These are phyloP conservation scores for Melanophora roralis DNA, from an alignment of 2,888 invertebrate genomes.

Conservation along the genomic window DNA sequence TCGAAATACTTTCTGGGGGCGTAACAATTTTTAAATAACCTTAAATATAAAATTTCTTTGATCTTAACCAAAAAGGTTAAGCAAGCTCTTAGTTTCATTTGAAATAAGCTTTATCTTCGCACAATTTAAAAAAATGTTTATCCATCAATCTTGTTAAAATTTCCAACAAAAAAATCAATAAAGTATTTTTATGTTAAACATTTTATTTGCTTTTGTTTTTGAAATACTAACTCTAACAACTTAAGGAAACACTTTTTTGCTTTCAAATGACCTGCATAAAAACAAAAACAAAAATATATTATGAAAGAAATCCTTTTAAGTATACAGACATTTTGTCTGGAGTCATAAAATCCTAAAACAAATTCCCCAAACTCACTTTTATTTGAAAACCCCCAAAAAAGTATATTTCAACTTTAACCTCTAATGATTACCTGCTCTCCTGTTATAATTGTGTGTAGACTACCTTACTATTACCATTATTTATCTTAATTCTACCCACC, in stretches of 20 bases:
- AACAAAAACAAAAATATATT: neutral
- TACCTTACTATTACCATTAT: neutral
- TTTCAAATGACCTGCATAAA: neutral
- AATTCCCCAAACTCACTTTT: neutral
- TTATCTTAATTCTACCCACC: neutral
- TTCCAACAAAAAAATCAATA: slow-evolving; percentile 15
- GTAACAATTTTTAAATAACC: too few species aligned
- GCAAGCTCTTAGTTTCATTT: too few species aligned
- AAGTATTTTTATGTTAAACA: neutral
- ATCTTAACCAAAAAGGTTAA: too few species aligned
- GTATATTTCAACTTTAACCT: slow-evolving; percentile 40
- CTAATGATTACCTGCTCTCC: slow-evolving; percentile 47
- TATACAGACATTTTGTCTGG: slow-evolving; percentile 51
- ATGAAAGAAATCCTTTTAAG: neutral
- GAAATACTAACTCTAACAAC: slow-evolving; percentile 42
- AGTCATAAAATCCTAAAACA: neutral
- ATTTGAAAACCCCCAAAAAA: neutral
- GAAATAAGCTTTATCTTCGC: too few species aligned
- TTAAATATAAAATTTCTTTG: too few species aligned
- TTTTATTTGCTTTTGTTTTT: neutral
- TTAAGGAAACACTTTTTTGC: slow-evolving; percentile 26
- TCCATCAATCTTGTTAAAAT: neutral
- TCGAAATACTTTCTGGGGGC: too few species aligned
- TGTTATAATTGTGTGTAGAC: neutral
- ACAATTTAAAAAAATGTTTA: too few species aligned